Percentiles rank a stretch among this genome's conserved stretches.
Evolutionary conservation across 1,140 invertebrate species (phyloP).

Genomic region (Drosophila burlai): DNA sequence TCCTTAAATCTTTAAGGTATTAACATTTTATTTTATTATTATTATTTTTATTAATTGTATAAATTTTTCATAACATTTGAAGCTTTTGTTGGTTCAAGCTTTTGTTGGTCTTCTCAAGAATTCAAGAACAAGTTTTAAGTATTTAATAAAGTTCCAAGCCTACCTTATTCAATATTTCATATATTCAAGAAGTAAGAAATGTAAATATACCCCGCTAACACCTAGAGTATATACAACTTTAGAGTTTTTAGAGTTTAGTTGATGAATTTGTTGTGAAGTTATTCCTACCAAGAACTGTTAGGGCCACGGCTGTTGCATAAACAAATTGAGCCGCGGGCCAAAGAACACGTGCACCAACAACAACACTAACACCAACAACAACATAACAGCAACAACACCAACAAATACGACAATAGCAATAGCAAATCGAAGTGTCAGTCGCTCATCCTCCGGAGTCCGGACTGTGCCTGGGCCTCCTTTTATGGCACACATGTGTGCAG

Average conservation of each 20-base stretch:
- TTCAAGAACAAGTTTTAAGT: too few relatives aligned
- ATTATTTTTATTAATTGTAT: too few relatives aligned
- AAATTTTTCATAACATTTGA: too few relatives aligned
- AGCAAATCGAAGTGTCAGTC: slow-evolving; percentile 80
- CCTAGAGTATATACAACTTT: slow-evolving; percentile 31
- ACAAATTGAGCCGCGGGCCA: slow-evolving; percentile 54
- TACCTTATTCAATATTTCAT: background rate
- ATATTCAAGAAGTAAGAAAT: background rate
- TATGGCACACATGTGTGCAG: slow-evolving; percentile 79
- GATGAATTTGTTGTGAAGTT: slow-evolving; percentile 77
- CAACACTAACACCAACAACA: slow-evolving; percentile 61
- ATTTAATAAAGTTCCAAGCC: too few relatives aligned
- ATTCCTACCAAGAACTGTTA: slow-evolving; percentile 75
- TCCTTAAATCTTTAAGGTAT: too few relatives aligned
- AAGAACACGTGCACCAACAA: slow-evolving; percentile 77
- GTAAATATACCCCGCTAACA: background rate
- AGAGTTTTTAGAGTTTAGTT: slow-evolving; percentile 39
- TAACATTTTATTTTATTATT: too few relatives aligned
- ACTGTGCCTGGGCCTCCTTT: slow-evolving; percentile 50
- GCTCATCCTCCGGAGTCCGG: slow-evolving; percentile 40
- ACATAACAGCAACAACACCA: slow-evolving; percentile 11
- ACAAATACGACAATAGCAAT: slow-evolving; percentile 25
- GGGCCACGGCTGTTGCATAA: slow-evolving; percentile 66
- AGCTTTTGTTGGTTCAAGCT: too few relatives aligned
- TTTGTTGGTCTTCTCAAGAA: too few relatives aligned